Evolutionary conservation across 2,888 invertebrate genomes (phyloP).

Genomic region (Aphodius granarius): DNA sequence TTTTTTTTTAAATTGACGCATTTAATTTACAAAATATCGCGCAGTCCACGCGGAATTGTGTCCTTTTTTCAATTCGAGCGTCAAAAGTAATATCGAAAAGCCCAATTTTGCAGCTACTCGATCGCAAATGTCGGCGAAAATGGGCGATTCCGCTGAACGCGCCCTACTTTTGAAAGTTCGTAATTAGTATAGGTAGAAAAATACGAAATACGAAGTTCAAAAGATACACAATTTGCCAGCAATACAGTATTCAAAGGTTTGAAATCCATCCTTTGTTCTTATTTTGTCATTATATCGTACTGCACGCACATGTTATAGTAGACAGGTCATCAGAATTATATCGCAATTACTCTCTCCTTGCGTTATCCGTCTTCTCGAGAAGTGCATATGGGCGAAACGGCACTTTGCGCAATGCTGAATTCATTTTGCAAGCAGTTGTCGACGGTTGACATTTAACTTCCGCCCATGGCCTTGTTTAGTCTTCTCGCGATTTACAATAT

Average conservation of each 20-base stretch:
- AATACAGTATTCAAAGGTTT: background rate
- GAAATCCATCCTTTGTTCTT: background rate
- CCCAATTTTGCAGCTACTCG: no score
- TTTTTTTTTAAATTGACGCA: no score
- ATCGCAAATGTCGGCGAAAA: no score
- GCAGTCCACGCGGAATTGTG: no score
- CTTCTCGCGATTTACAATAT: background rate
- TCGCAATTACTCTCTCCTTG: background rate
- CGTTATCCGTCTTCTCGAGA: background rate
- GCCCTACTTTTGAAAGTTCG: no score
- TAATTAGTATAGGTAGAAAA: no score
- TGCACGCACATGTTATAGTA: slow-evolving; percentile 6
- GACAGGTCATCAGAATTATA: background rate
- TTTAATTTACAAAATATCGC: no score
- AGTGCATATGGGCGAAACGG: background rate
- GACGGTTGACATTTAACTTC: background rate
- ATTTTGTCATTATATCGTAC: background rate
- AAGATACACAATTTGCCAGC: no score
- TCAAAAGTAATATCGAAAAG: no score
- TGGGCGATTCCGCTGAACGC: no score
- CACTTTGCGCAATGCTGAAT: background rate
- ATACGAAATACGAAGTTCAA: no score
- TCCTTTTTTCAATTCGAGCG: no score
- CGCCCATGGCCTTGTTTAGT: background rate
- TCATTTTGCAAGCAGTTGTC: background rate